Percentiles rank a stretch among this genome's conserved stretches.
These are phyloP conservation scores for Xyrauchen texanus DNA, from an alignment of 2,113 vertebrate species.

Conservation along the genomic window DNA sequence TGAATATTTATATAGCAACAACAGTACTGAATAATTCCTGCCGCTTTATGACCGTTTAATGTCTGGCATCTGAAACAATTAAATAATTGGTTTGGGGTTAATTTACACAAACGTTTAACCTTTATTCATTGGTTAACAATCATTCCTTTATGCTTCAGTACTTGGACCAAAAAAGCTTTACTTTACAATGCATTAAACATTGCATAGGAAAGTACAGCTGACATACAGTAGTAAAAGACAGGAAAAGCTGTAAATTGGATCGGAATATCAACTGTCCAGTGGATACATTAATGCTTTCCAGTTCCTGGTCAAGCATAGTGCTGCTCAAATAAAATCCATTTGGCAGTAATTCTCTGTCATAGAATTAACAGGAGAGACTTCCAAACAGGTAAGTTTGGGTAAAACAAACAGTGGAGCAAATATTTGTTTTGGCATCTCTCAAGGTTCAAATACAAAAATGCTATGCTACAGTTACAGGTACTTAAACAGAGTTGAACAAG, in stretches of 20 bases:
- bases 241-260: not conserved
- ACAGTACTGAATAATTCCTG: not conserved
- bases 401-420: not conserved
- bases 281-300: not conserved
- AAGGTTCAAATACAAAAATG: not conserved
- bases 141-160: not conserved
- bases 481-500: not conserved
- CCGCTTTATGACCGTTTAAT: too few species aligned
- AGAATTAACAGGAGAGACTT: constrained; percentile 24
- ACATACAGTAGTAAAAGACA: not conserved
- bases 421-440: constrained; percentile 10
- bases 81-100: not conserved
- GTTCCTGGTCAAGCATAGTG: not conserved
- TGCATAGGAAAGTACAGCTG: not conserved
- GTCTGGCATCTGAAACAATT: too few species aligned
- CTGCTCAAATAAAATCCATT: not conserved
- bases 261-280: constrained; percentile 8
- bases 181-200: not conserved
- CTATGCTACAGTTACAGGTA: too few species aligned
- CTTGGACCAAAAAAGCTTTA: not conserved
- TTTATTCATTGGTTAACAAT: too few species aligned
- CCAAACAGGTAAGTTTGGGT: not conserved
- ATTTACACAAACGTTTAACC: not conserved
- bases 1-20: not conserved
- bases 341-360: not conserved